A percentile compares a stretch with the other conserved stretches of the same genome.
phyloP scores from a whole-genome alignment of 2,797 vertebrate genomes.

The Apodemus agrarius region DNA sequence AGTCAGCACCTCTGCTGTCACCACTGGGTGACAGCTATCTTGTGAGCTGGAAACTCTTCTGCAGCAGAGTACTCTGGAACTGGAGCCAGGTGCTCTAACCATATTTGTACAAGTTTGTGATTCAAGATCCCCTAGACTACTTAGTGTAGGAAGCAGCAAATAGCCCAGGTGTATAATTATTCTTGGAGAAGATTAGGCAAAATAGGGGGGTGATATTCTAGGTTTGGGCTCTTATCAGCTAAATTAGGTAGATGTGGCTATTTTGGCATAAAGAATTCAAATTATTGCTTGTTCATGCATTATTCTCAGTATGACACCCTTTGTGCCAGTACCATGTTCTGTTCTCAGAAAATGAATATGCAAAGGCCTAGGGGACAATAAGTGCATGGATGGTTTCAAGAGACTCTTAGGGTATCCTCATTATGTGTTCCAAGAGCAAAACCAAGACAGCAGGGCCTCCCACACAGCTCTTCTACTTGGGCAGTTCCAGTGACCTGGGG shows the following conservation, averaged over 20 bases:
- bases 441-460: neutral
- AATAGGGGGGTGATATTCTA: neutral
- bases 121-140: neutral
- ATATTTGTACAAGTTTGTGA: neutral
- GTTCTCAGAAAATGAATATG: accelerated
- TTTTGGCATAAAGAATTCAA: neutral
- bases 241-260: neutral
- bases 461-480: too few species aligned
- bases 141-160: neutral
- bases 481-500: neutral
- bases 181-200: accelerated
- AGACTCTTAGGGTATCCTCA: neutral
- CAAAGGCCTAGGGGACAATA: neutral
- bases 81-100: accelerated
- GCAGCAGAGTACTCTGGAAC: neutral
- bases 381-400: neutral
- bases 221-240: accelerated
- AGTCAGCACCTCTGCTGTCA: too few species aligned
- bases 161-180: accelerated
- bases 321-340: accelerated
- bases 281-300: accelerated
- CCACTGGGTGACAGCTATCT: neutral
- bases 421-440: neutral
- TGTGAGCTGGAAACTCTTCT: neutral
- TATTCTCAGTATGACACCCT: accelerated